Evolutionary conservation across 1,140 invertebrate genomes (phyloP), one percentile per base, ranked within the genome.

Genomic region (Trachymyrmex cornetzi): DNA sequence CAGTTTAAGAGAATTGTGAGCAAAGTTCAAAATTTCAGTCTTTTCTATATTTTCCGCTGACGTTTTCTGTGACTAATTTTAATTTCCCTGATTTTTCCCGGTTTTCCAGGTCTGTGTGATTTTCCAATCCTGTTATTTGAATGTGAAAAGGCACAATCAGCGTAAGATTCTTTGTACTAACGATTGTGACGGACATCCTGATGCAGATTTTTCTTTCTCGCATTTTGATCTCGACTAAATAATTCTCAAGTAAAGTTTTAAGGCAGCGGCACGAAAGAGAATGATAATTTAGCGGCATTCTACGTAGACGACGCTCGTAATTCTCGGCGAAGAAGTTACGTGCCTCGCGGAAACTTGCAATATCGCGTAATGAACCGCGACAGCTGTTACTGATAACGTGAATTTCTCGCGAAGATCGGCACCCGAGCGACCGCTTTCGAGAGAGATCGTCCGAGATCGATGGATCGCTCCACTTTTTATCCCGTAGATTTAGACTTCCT

Each of bases 401-500:
- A 19, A 14, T 38, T 7, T 6, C 24, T 72, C 48, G 24, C 24
- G 71, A 57, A 24, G 50, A 57, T 75, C 71, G 19, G 14, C 34
- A 9, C 1, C 16, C 69, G 44, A 44, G 44, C 50, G 16, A 2
- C 27, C 0, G 19, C 19, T 30, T 75, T 24, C 34, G 30, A 57
- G 72, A 57, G 72, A 34, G 30, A 34, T 34, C 30, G 6, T 34
- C 34, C 14, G n/a, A 27, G 69, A 72, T 72, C 69, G 48, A 11
- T 16, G 24, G 34, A 57, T 59, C 55, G 69, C 57, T 84, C 55
- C 27, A 34, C 69, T 84, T 61, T 84, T 84, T 84, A 74, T 74
- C 44, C 69, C 69, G 55, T 27, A 63, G 38, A 84, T 84, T 84
- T 63, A 48, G 59, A 75, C 55, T 75, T 84, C 24, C 71, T 75